phyloP scores from a whole-genome alignment of 2,797 vertebrate genomes.

The Rallus crepitans region DNA sequence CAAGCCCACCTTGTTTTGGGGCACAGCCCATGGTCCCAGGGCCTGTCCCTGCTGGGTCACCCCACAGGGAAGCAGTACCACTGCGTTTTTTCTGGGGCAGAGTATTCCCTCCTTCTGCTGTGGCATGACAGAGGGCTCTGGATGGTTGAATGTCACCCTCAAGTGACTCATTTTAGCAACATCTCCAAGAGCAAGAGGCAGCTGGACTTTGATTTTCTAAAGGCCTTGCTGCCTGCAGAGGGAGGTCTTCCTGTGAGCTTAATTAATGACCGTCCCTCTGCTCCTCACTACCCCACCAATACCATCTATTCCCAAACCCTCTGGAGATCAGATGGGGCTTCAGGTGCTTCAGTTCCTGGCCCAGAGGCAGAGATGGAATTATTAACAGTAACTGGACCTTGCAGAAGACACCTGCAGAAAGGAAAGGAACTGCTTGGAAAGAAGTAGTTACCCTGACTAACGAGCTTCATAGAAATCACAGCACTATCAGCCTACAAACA shows the following conservation, averaged over 20 bases:
- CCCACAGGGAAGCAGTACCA: not conserved
- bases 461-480: not conserved
- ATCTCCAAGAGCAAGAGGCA: not conserved
- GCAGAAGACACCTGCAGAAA: not conserved
- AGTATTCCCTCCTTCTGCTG: not conserved
- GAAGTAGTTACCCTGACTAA: not conserved
- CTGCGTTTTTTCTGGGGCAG: not conserved
- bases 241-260: not conserved
- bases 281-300: not conserved
- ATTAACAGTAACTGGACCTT: not conserved
- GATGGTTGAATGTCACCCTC: not conserved
- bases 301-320: not conserved
- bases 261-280: rapidly evolving
- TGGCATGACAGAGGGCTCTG: rapidly evolving
- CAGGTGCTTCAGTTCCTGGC: not conserved
- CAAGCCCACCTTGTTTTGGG: rapidly evolving
- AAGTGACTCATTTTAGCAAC: not conserved
- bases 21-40: rapidly evolving
- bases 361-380: not conserved
- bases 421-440: not conserved
- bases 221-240: not conserved
- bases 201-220: not conserved
- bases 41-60: not conserved
- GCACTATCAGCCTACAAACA: not conserved
- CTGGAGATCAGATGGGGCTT: not conserved